Conservation (phyloP, 1,140 invertebrate genomes). For the Brachionus rotundiformis region DNA sequence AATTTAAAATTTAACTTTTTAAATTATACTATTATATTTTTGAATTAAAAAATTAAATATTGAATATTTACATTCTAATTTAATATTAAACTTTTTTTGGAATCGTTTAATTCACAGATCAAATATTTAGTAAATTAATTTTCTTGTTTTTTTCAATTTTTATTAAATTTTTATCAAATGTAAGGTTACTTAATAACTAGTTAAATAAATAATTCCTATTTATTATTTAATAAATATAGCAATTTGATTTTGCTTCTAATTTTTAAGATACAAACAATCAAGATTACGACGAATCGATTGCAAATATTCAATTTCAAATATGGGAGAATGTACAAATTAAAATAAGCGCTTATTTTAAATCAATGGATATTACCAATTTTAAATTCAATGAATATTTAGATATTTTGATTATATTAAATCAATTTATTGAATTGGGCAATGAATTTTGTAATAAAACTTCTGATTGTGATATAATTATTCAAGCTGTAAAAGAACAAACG, state of each 20-base stretch:
- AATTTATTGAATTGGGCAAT: slow-evolving; percentile 81
- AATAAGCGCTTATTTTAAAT: slow-evolving; percentile 76
- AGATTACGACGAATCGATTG: slow-evolving; percentile 75
- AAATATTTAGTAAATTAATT: too few relatives aligned
- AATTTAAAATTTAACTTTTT: neutral
- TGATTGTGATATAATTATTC: slow-evolving; percentile 81
- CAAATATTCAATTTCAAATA: slow-evolving; percentile 78
- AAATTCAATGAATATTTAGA: slow-evolving; percentile 93
- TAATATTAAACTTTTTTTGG: too few relatives aligned
- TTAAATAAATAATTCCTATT: too few relatives aligned
- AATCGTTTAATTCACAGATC: too few relatives aligned
- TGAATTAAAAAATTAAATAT: neutral
- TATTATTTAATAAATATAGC: too few relatives aligned
- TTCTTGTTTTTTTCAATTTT: too few relatives aligned
- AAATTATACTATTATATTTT: neutral
- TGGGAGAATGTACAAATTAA: slow-evolving; percentile 94
- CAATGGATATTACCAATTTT: slow-evolving; percentile 76
- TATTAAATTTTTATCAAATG: too few relatives aligned
- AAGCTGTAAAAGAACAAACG: slow-evolving; percentile 81
- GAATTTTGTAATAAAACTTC: slow-evolving; percentile 77
- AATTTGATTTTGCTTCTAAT: too few relatives aligned
- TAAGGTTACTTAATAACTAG: too few relatives aligned
- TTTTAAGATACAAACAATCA: neutral
- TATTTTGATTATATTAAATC: slow-evolving; percentile 77
- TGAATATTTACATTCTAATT: neutral